These are phyloP conservation scores for Malurus elegans DNA, from an alignment of 2,113 vertebrate genomes.

Conservation along the genomic window DNA sequence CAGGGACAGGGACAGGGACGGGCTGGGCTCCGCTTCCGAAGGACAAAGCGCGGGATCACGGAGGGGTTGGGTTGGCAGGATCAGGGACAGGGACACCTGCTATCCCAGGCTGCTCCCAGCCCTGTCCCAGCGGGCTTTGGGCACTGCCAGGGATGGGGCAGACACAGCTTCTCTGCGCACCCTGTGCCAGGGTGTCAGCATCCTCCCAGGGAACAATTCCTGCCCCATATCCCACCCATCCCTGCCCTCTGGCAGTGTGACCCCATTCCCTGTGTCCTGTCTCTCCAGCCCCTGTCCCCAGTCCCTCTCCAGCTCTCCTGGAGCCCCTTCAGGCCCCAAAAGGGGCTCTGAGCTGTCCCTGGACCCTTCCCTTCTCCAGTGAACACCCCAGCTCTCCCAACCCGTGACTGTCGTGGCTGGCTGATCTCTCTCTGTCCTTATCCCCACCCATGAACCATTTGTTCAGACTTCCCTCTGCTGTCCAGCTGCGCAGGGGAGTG, in stretches of 20 bases:
- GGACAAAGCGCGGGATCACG: not conserved
- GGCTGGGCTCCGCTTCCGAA: no score
- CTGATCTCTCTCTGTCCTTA: not conserved
- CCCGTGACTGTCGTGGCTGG: fast-evolving
- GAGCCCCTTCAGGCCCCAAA: fast-evolving
- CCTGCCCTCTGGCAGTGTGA: not conserved
- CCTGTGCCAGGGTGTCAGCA: not conserved
- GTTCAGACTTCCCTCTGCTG: fast-evolving
- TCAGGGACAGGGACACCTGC: not conserved
- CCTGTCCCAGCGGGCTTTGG: not conserved
- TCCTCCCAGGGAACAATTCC: not conserved
- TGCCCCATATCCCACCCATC: fast-evolving
- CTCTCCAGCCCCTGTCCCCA: fast-evolving
- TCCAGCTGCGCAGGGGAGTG: not conserved
- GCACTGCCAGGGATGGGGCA: not conserved
- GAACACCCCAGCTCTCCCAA: not conserved
- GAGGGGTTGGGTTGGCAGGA: not conserved
- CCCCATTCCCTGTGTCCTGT: not conserved
- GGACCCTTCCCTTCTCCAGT: not conserved
- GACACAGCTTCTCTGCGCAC: not conserved
- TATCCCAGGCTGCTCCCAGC: not conserved
- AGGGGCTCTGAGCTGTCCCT: not conserved
- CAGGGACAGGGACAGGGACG: no score
- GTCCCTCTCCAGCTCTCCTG: not conserved
- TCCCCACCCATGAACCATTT: fast-evolving